These are phyloP conservation scores for Odocoileus virginianus DNA, from an alignment of 2,113 vertebrate species.

Conservation along the genomic window DNA sequence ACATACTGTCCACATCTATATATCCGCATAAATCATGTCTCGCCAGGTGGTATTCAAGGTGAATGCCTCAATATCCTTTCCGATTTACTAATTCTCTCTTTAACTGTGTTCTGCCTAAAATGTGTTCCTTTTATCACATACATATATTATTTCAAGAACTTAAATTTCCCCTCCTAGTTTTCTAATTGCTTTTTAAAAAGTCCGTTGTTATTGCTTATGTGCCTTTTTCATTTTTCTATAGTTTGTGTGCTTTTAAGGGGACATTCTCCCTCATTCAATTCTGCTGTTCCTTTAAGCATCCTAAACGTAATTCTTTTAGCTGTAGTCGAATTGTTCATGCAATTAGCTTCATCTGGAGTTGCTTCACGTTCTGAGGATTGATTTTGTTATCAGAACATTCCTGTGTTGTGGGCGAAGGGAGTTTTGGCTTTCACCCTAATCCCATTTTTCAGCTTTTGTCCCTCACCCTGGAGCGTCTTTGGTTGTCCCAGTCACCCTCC, in stretches of 20 bases:
- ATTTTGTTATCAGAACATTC: background rate
- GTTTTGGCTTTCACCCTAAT: rapidly evolving
- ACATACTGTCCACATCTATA: rapidly evolving
- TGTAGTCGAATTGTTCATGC: background rate
- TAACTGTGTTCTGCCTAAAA: background rate
- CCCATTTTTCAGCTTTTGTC: background rate
- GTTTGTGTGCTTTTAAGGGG: background rate
- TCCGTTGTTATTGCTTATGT: background rate
- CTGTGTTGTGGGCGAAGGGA: rapidly evolving
- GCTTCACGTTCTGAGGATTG: background rate
- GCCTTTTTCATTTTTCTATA: background rate
- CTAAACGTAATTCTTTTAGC: background rate
- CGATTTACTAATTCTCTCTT: background rate
- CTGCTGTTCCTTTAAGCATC: background rate
- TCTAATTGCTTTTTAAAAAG: background rate
- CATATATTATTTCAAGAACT: background rate
- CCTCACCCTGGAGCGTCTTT: background rate
- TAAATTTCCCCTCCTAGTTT: background rate
- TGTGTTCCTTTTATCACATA: background rate
- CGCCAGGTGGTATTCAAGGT: too few species aligned
- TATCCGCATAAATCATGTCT: rapidly evolving
- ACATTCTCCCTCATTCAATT: background rate
- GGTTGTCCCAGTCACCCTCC: background rate
- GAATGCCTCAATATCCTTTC: background rate
- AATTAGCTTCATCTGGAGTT: background rate